Evolutionary conservation across 2,888 invertebrate genomes (phyloP).

Genomic region (Panzeria rudis): DNA sequence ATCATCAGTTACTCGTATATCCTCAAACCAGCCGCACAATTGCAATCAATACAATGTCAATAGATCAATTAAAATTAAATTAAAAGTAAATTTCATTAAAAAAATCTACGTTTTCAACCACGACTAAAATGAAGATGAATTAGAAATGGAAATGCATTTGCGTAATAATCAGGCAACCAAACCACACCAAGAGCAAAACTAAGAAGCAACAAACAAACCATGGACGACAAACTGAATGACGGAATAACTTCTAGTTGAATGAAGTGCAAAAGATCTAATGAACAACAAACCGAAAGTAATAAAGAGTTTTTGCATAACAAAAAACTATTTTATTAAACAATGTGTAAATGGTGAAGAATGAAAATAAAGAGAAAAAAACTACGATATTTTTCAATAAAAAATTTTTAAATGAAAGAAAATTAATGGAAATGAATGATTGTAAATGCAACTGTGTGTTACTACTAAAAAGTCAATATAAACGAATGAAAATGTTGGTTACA

Average conservation of each 20-base stretch:
- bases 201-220: neutral
- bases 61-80: slow-evolving; percentile 73
- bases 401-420: slow-evolving; percentile 12
- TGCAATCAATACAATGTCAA: slow-evolving; percentile 62
- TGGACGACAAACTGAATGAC: neutral
- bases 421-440: slow-evolving; percentile 51
- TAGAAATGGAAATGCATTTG: slow-evolving; percentile 67
- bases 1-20: slow-evolving; percentile 13
- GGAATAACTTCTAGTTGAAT: neutral
- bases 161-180: slow-evolving; percentile 46
- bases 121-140: slow-evolving; percentile 68
- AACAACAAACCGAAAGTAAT: slow-evolving; percentile 37
- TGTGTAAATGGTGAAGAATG: slow-evolving; percentile 44
- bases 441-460: slow-evolving; percentile 1
- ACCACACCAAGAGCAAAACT: neutral
- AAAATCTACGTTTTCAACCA: slow-evolving; percentile 41
- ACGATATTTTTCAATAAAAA: slow-evolving; percentile 49
- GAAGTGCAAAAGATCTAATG: slow-evolving; percentile 7
- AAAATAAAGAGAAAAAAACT: slow-evolving; percentile 3
- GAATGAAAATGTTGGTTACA: slow-evolving; percentile 61
- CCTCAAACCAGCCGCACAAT: slow-evolving; percentile 24
- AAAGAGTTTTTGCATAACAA: slow-evolving; percentile 60
- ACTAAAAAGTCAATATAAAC: slow-evolving; percentile 53
- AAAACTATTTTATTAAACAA: slow-evolving; percentile 64
- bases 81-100: slow-evolving; percentile 68